Percentiles rank a stretch among this genome's conserved stretches.
phyloP scores from a whole-genome alignment of 2,797 vertebrate species.

The Cottoperca gobio region DNA sequence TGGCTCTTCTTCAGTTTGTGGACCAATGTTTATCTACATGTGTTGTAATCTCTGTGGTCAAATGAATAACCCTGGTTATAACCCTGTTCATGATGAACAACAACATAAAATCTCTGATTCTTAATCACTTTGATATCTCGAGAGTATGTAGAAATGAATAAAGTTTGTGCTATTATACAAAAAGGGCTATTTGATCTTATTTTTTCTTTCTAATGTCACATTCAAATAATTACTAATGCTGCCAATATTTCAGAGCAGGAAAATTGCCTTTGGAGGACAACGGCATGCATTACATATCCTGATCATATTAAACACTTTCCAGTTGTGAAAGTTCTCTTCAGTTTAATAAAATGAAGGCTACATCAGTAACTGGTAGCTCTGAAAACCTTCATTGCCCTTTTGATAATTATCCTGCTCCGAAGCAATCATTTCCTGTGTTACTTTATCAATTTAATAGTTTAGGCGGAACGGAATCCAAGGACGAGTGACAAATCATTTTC shows the following conservation, averaged over 20 bases:
- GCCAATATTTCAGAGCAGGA: neutral
- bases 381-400: neutral
- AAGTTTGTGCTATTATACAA: neutral
- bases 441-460: conserved; percentile 39
- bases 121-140: neutral
- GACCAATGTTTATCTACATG: conserved; percentile 27
- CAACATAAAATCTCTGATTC: neutral
- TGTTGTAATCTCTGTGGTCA: neutral
- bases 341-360: neutral
- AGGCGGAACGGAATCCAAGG: conserved; percentile 7
- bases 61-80: conserved; percentile 3
- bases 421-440: conserved; percentile 1
- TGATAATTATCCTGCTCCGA: conserved; percentile 25
- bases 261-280: neutral
- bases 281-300: neutral
- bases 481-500: conserved; percentile 8
- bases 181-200: neutral
- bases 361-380: neutral
- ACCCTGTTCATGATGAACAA: neutral
- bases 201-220: neutral
- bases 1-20: conserved; percentile 11
- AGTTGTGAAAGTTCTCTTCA: conserved; percentile 23
- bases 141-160: neutral
- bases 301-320: conserved; percentile 3
- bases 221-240: neutral